These are phyloP conservation scores for Eupithecia subfuscata DNA, from an alignment of 2,888 invertebrate genomes.

Conservation along the genomic window DNA sequence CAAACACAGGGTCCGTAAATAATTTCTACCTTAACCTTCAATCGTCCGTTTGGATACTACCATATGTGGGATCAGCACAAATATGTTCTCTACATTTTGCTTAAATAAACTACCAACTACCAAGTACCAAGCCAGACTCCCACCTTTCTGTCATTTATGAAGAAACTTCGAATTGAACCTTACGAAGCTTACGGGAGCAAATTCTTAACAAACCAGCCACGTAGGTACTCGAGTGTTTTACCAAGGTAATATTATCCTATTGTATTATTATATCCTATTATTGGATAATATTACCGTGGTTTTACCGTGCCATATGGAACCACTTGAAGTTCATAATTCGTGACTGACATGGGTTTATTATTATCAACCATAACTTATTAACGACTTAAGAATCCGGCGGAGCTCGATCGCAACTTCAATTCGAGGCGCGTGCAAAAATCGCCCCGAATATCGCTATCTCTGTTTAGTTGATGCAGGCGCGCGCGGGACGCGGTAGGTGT, in stretches of 20 bases:
- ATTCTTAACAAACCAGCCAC: conserved; percentile 10
- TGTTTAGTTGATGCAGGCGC: too few relatives aligned
- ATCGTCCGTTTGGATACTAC: neutral
- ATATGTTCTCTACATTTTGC: too few relatives aligned
- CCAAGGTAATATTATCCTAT: too few relatives aligned
- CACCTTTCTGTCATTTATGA: neutral
- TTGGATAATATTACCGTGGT: too few relatives aligned
- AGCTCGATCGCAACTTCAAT: too few relatives aligned
- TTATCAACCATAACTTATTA: conserved; percentile 8
- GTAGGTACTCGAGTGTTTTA: conserved; percentile 1
- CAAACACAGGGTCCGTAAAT: neutral
- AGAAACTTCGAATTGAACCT: neutral
- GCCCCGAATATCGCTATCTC: too few relatives aligned
- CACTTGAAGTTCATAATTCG: conserved; percentile 31
- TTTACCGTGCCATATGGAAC: conserved; percentile 29
- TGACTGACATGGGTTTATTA: conserved; percentile 24
- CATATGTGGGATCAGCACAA: neutral
- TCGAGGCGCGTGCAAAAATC: too few relatives aligned
- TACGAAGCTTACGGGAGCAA: conserved; percentile 14
- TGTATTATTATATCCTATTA: too few relatives aligned
- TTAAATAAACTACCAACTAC: neutral
- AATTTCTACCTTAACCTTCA: neutral
- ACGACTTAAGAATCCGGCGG: too few relatives aligned
- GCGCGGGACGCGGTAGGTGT: too few relatives aligned
- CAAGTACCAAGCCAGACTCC: neutral